Base-by-base conservation (phyloP, 2,888 invertebrate species). In the Mythimna pallens region DNA sequence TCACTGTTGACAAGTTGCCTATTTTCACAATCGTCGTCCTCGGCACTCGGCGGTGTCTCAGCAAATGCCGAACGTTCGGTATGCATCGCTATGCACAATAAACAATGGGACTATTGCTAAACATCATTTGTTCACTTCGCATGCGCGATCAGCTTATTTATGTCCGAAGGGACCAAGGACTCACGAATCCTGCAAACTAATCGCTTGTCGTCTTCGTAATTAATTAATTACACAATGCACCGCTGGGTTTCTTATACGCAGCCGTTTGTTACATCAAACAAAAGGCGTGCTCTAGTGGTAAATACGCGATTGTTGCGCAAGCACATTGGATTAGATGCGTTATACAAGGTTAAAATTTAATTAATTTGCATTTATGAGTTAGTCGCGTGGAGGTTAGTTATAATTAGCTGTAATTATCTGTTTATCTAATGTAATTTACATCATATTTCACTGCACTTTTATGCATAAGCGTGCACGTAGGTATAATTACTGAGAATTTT, bases 91-190 rank as follows among this genome's bases (percentile, higher is more conserved):
- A 87, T 87, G 88, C 87, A 90, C 89, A 89, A 89, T 90, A 92
- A 93, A 94, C 93, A 94, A 94, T 93, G 87, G 89, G 71, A 76
- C 84, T 73, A 86, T 93, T 93, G 89, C 92, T 86, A 90, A 91
- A 93, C 88, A 82, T 72, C 77, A 73, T 77, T 76, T 83, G 84
- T 80, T 86, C 82, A 80, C 88, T 73, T 76, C 70, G 82, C 89
- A 90, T 90, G 90, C 91, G 91, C 92, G 92, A 90, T 89, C 87
- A 82, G 84, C 84, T 90, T 89, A 89, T 92, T 93, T 91, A 91
- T 88, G 88, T 87, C 86, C 87, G 80, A 84, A 89, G 90, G 90
- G 90, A 89, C 89, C 87, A 89, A 91, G 90, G 89, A 89, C 88
- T 79, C 79, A 73, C 81, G 71, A 73, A 81, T 85, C 85, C 81